These are phyloP conservation scores for Pegea sp. DNA, from an alignment of 23 tunicate species.

Conservation along the genomic window DNA sequence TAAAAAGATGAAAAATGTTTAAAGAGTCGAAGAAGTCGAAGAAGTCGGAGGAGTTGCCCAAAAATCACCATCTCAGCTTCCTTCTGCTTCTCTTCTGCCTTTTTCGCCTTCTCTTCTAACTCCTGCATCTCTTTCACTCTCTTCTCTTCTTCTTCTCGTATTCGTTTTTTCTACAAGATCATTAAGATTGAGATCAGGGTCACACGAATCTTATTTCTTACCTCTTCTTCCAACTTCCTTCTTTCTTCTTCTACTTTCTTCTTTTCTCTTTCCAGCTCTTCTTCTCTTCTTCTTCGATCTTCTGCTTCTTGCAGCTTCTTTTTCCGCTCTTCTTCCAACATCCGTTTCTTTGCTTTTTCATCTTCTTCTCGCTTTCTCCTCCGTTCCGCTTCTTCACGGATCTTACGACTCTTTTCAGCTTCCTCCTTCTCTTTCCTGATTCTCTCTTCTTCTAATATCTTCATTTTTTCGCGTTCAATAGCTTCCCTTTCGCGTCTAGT, in stretches of 20 bases:
- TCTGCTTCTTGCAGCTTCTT: slow-evolving; percentile 64
- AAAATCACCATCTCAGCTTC: slow-evolving; percentile 14
- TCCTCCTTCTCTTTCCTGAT: slow-evolving; percentile 14
- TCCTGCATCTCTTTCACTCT: slow-evolving; percentile 16
- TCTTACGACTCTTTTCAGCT: slow-evolving; percentile 3
- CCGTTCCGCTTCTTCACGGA: slow-evolving; percentile 10
- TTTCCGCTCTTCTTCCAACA: slow-evolving; percentile 54
- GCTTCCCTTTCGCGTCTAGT: background rate
- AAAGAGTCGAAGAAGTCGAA: too few species aligned
- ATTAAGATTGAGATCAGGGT: background rate
- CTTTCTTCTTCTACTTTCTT: slow-evolving; percentile 55
- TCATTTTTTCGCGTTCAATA: background rate
- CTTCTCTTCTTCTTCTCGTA: slow-evolving; percentile 53
- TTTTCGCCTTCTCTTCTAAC: slow-evolving; percentile 10
- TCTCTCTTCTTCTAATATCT: background rate
- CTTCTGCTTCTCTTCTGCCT: slow-evolving; percentile 7
- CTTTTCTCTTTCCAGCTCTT: slow-evolving; percentile 39
- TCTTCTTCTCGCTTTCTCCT: slow-evolving; percentile 52
- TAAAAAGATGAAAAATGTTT: background rate
- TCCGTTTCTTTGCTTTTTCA: slow-evolving; percentile 36
- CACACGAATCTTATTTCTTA: background rate
- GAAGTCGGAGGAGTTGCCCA: too few species aligned
- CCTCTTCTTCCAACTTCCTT: slow-evolving; percentile 63
- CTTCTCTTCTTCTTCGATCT: slow-evolving; percentile 15
- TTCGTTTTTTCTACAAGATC: slow-evolving; percentile 10